phyloP scores from a whole-genome alignment of 2,888 invertebrate species.

The Hemaris fuciformis region DNA sequence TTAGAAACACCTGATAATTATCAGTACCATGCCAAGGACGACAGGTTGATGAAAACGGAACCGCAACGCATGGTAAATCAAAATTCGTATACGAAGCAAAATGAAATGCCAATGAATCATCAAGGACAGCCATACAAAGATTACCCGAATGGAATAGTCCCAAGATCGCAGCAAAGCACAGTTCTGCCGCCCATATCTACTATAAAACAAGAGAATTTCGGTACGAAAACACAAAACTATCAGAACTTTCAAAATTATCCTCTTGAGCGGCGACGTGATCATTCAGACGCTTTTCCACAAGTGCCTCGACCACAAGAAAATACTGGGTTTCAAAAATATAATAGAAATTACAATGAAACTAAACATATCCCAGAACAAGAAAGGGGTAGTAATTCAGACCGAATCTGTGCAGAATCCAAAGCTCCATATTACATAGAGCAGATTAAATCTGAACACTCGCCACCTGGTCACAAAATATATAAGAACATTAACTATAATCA shows the following conservation, averaged over 20 bases:
- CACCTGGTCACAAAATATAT: constrained; percentile 77
- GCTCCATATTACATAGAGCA: constrained; percentile 77
- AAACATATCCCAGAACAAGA: constrained; percentile 51
- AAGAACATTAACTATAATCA: constrained; percentile 69
- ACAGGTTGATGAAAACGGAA: constrained; percentile 57
- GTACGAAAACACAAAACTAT: constrained; percentile 57
- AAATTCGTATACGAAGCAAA: constrained; percentile 48
- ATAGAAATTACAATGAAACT: constrained; percentile 50
- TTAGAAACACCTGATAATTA: constrained; percentile 71
- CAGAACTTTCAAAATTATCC: constrained; percentile 63
- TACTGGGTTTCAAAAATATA: constrained; percentile 70
- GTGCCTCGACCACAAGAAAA: constrained; percentile 59
- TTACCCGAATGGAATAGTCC: constrained; percentile 52
- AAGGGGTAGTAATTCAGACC: constrained; percentile 38
- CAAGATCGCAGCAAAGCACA: constrained; percentile 54
- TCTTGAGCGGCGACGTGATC: constrained; percentile 56
- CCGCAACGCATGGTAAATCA: constrained; percentile 47
- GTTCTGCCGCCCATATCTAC: constrained; percentile 76
- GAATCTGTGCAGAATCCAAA: constrained; percentile 49
- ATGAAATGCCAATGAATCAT: constrained; percentile 45
- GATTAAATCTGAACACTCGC: constrained; percentile 78
- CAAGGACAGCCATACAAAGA: constrained; percentile 45
- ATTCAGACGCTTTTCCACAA: constrained; percentile 50
- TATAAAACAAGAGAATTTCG: constrained; percentile 75
- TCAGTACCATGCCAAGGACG: constrained; percentile 63